Conservation (phyloP, 2,113 vertebrate genomes). For the Rhineura floridana region DNA sequence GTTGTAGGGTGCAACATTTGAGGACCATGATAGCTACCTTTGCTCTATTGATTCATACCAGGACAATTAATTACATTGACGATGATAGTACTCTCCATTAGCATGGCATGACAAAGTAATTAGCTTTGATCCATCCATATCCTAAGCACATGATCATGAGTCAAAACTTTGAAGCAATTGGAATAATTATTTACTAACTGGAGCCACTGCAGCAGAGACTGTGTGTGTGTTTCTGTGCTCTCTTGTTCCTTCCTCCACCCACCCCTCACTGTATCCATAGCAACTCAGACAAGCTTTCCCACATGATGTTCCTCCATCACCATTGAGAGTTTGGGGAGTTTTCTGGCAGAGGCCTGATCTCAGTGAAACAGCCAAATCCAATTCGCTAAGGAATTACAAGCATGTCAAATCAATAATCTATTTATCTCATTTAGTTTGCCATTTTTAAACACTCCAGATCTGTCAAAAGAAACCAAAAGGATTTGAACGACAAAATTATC, state of each 20-base stretch:
- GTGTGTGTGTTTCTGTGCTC: not conserved
- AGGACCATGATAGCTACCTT: no score
- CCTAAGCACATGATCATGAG: not conserved
- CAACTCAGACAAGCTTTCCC: slow-evolving; percentile 50
- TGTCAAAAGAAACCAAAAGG: slow-evolving; percentile 76
- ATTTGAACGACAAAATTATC: slow-evolving; percentile 70
- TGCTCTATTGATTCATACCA: not conserved
- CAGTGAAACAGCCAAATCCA: slow-evolving; percentile 78
- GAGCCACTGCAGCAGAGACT: not conserved
- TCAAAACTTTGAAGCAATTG: not conserved
- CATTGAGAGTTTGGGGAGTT: slow-evolving; percentile 76
- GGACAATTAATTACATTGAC: not conserved
- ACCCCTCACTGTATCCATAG: slow-evolving; percentile 34
- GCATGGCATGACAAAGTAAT: not conserved
- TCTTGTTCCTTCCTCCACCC: not conserved
- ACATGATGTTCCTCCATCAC: slow-evolving; percentile 38
- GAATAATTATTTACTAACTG: not conserved
- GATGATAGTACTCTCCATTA: not conserved
- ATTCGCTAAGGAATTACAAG: slow-evolving; percentile 83
- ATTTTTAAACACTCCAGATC: slow-evolving; percentile 77
- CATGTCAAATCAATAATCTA: slow-evolving; percentile 79
- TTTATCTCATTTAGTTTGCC: slow-evolving; percentile 80
- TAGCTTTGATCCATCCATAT: not conserved
- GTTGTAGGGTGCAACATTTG: no score
- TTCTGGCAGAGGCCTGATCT: slow-evolving; percentile 74